Evolutionary conservation across 2,888 invertebrate genomes (phyloP), one percentile per base, ranked within the genome.

Genomic region (Sussaba pulchella): DNA sequence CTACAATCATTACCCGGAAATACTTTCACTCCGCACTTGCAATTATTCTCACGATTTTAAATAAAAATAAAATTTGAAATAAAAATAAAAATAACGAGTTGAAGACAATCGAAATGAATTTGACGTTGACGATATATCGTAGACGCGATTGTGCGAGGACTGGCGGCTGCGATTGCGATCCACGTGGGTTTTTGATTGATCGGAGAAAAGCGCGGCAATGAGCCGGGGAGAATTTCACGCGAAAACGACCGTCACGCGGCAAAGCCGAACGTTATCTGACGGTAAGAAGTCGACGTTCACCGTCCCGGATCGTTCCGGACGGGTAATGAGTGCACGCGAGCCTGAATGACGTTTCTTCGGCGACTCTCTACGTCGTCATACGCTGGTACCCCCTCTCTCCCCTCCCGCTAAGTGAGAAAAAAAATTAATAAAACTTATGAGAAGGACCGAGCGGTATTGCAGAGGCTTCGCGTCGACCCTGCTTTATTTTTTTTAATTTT

Each of bases 211-310:
- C 57, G 59, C 71, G 47, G 54, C 21, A 36, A n/a, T n/a, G 36
- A 45, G 19, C 19, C 47, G 45, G 59, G 9, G 63, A 73, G 54
- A 43, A 31, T 57, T 74, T 78, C 43, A 71, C 66, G 66, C 47
- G n/a, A n/a, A n/a, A 57, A 66, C 81, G 82, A 83, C 79, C 80
- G 83, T 82, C 83, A 82, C 78, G 67, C 71, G 63, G 73, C 61
- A 78, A 64, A 63, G 67, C 43, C 70, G 72, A 72, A 75, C 59
- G 76, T 82, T 82, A 78, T 83, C 77, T 82, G 79, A 83, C 75
- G 75, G 77, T 41, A 78, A 71, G 77, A 74, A 83, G 54, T 76
- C 69, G 19, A 50, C 50, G 69, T 43, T 70, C 57, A 26, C 57
- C 70, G 54, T 77, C 69, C 57, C 57, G 63, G 26, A 57, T 72